These are phyloP conservation scores for Nettapus auritus DNA, from an alignment of 2,113 vertebrate species.

Conservation along the genomic window DNA sequence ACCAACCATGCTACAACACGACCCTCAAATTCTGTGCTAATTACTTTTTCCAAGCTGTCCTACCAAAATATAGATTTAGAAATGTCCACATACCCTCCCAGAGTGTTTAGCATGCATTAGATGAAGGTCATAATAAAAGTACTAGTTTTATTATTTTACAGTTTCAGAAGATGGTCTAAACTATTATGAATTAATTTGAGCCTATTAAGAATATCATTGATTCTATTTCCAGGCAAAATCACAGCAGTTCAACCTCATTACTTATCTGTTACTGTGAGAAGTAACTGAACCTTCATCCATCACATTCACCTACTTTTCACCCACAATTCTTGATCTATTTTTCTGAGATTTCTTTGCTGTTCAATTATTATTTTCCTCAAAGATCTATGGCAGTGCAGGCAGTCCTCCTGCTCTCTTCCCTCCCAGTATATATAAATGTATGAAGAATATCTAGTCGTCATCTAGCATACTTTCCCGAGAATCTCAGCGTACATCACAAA, in stretches of 20 bases:
- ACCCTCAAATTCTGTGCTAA: background rate
- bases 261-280: conserved; percentile 52
- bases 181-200: conserved; percentile 64
- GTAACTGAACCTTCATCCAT: conserved; percentile 29
- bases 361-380: background rate
- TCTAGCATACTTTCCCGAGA: background rate
- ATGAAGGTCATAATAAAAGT: conserved; percentile 50
- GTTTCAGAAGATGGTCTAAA: conserved; percentile 58
- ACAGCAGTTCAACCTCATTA: conserved; percentile 35
- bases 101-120: background rate
- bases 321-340: background rate
- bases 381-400: background rate
- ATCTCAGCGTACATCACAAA: background rate
- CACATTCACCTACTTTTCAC: background rate
- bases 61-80: background rate
- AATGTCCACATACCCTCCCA: background rate
- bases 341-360: background rate
- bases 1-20: background rate
- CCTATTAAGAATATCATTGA: conserved; percentile 57
- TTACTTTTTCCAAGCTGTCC: background rate
- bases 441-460: background rate
- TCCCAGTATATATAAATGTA: too few relatives aligned
- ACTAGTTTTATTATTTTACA: conserved; percentile 50
- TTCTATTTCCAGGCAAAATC: conserved; percentile 52
- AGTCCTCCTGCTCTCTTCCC: too few relatives aligned